A percentile compares a stretch with the other conserved stretches of the same genome.
Conservation (phyloP, 2,113 vertebrate genomes). For the Phyllopteryx taeniolatus region DNA sequence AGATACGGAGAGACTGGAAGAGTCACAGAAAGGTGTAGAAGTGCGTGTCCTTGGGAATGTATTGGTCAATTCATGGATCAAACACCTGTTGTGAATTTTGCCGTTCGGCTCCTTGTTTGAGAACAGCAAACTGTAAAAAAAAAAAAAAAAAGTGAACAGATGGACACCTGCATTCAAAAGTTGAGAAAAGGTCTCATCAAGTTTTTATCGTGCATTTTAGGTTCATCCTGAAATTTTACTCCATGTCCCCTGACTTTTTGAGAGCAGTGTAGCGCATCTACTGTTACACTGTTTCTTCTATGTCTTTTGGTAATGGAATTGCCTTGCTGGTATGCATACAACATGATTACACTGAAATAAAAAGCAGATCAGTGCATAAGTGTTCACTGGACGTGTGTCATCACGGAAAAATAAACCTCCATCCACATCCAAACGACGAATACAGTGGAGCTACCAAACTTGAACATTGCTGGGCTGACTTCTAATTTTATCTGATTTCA, state of each 20-base stretch:
- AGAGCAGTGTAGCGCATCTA: background rate
- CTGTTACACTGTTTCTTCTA: slow-evolving; percentile 1
- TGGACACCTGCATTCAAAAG: background rate
- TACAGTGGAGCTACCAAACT: background rate
- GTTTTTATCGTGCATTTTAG: background rate
- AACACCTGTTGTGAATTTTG: too few relatives aligned
- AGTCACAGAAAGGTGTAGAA: too few relatives aligned
- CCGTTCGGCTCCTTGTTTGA: background rate
- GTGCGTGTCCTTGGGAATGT: too few relatives aligned
- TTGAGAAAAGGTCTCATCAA: background rate
- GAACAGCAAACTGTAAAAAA: background rate
- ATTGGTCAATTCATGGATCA: too few relatives aligned
- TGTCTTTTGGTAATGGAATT: slow-evolving; percentile 8
- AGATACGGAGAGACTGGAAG: too few relatives aligned
- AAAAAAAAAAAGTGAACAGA: too few relatives aligned
- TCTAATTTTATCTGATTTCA: too few relatives aligned
- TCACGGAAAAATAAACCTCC: background rate
- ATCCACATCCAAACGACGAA: background rate
- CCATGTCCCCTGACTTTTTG: background rate
- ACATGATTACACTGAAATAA: slow-evolving; percentile 12
- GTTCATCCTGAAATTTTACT: background rate
- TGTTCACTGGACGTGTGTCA: background rate
- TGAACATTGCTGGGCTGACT: background rate
- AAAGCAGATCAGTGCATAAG: background rate
- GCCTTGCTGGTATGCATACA: slow-evolving; percentile 1